phyloP scores from a whole-genome alignment of 92 coral and sea anemone genomes.

The Blastomussa wellsi region DNA sequence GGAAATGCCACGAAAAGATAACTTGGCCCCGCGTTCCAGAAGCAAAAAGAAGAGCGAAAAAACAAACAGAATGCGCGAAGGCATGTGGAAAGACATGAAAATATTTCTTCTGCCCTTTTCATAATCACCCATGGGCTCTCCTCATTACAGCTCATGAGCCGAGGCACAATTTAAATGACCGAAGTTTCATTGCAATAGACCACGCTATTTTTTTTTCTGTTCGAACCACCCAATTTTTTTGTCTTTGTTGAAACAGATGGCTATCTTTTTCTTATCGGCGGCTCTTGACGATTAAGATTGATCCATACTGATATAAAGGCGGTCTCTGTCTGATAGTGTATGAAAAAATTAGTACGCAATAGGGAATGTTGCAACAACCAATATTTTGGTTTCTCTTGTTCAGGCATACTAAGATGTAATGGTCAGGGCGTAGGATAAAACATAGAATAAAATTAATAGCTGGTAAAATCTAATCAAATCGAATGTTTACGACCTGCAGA shows the following conservation, averaged over 20 bases:
- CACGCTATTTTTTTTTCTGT: conserved; percentile 12
- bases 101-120: not conserved
- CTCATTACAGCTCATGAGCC: not conserved
- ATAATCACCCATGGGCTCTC: not conserved
- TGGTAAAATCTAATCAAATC: no score
- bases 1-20: not conserved
- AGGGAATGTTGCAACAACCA: not conserved
- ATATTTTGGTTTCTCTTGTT: not conserved
- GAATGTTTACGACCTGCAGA: not conserved
- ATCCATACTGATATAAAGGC: not conserved
- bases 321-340: not conserved
- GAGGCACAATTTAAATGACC: not conserved
- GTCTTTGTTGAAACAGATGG: conserved; percentile 43
- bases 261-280: not conserved
- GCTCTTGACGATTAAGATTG: conserved; percentile 25
- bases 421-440: not conserved
- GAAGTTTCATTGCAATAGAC: not conserved
- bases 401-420: not conserved
- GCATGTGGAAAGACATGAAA: not conserved
- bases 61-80: not conserved
- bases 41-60: not conserved
- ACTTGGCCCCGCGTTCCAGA: not conserved
- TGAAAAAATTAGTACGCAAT: not conserved
- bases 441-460: not conserved
- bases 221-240: not conserved